These are phyloP conservation scores for Lipotes vexillifer DNA, from an alignment of 2,113 vertebrate genomes.

Conservation along the genomic window DNA sequence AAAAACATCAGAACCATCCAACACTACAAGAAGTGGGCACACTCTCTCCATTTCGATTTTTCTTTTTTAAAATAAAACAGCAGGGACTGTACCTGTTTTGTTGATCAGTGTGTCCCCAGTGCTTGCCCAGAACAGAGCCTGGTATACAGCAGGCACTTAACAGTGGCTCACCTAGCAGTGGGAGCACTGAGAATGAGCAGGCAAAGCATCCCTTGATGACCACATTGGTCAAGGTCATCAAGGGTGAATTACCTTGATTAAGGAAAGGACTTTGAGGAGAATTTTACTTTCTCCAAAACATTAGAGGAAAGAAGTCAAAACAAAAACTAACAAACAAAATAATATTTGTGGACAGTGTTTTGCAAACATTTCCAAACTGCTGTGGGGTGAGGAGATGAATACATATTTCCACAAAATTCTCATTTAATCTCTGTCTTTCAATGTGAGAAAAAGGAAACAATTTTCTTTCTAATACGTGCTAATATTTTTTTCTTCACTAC, in stretches of 20 bases:
- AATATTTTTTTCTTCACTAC: neutral
- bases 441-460: neutral
- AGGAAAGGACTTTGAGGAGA: neutral
- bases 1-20: neutral
- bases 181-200: neutral
- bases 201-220: neutral
- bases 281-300: neutral
- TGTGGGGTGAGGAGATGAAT: neutral
- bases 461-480: neutral
- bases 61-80: neutral
- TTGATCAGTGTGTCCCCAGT: neutral
- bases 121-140: neutral
- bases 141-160: neutral
- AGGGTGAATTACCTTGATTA: neutral
- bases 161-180: neutral
- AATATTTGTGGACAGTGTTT: neutral
- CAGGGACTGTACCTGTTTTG: neutral
- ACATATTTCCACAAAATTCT: neutral
- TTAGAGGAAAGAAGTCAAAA: neutral
- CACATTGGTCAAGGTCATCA: neutral
- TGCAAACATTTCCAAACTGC: neutral
- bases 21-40: neutral
- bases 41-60: neutral
- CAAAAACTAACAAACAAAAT: neutral
- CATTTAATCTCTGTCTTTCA: neutral